Base-by-base conservation (phyloP, 2,113 vertebrate species). In the Empidonax traillii region DNA sequence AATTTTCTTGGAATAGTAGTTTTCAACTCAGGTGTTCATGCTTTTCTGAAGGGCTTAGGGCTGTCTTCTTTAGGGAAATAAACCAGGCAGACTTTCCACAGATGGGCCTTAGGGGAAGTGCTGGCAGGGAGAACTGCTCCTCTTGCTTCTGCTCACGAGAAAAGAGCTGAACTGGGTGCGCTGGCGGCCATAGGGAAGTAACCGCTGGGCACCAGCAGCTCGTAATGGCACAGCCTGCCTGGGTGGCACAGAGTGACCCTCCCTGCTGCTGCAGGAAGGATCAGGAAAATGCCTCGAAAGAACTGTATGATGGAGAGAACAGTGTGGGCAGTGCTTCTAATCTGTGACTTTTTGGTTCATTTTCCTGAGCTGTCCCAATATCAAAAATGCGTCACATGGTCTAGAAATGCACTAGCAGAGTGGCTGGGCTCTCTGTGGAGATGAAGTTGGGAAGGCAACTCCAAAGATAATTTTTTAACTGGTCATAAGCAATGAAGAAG, bases 201-300 rank as follows among this genome's bases (percentile, higher is more conserved):
- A 37, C 35, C 16, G 5, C 20, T 1, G 3, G 9, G 18, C 46
- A 44, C 30, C 43, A 39, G 3, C 0, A 0, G 16, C 55, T 25
- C 49, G 46, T 19, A 12, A 55, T 20, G 56, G 69, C 47, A 73
- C 37, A 84, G 35, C 46, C 83, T 59, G 62, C 39, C 61, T 25
- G 6, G 31, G 33, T 37, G 51, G 41, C 51, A 75, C 39, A 63
- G 59, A 49, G 35, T 35, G 55, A 56, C 12, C 59, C 46, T 33
- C 28, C 22, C 31, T 43, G 31, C 41, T 56, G 10, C 51, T 7
- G 14, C 53, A 23, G 74, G 27, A 52, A 51, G 51, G 10, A 71
- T 33, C 51, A 87, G 56, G 8, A 55, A 55, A 63, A 71, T n/a
- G 11, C 62, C 31, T 85, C 53, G 8, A 65, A 72, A 71, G 3